Conservation (phyloP, 2,797 vertebrate genomes). For the Mormyrus proboscirostris region DNA sequence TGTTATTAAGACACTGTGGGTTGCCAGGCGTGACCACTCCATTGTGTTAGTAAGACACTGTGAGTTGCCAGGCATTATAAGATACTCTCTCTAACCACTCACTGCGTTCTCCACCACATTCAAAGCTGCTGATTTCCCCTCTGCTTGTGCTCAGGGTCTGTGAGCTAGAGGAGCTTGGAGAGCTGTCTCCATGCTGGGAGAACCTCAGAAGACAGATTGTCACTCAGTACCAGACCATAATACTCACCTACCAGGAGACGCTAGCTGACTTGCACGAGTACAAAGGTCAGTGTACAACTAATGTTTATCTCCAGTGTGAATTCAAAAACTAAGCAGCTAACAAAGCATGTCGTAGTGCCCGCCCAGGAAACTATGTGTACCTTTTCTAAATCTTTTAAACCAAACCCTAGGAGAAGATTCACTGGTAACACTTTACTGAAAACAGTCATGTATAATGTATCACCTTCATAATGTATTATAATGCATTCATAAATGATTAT, state of each 20-base stretch:
- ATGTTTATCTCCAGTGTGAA: neutral
- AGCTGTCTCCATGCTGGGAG: constrained; percentile 96
- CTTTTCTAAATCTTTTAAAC: neutral
- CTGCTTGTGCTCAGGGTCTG: constrained; percentile 67
- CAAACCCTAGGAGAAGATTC: neutral
- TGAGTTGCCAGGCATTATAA: neutral
- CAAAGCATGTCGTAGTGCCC: neutral
- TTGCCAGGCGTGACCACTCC: neutral
- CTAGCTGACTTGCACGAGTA: constrained; percentile 82
- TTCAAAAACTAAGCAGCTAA: neutral
- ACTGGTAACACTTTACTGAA: neutral
- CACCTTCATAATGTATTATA: neutral
- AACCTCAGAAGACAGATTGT: constrained; percentile 88
- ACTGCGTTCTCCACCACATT: neutral
- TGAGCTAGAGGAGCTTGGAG: constrained; percentile 90
- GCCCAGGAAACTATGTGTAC: neutral
- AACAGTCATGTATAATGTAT: neutral
- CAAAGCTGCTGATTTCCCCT: neutral
- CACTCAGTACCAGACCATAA: constrained; percentile 87
- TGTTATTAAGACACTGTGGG: neutral
- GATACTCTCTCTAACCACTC: neutral
- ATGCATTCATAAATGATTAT: neutral
- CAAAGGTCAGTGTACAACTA: constrained; percentile 63
- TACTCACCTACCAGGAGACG: constrained; percentile 87
- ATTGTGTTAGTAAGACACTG: neutral